phyloP scores from a whole-genome alignment of 2,797 vertebrate species.

The Coregonus suidteri region DNA sequence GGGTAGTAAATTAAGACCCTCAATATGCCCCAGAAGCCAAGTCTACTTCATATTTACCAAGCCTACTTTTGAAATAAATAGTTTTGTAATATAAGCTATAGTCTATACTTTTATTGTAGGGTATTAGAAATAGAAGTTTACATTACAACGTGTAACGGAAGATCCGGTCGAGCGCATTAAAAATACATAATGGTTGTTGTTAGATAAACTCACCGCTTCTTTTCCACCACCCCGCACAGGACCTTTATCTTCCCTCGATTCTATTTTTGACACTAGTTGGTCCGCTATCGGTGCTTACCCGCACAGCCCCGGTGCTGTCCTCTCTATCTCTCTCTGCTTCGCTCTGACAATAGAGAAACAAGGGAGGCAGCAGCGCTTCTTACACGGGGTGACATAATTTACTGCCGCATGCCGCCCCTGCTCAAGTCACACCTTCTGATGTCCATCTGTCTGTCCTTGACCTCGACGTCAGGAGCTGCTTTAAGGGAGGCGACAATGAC shows the following conservation, averaged over 20 bases:
- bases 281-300: not conserved
- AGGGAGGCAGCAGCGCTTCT: not conserved
- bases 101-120: too few species aligned
- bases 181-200: not conserved
- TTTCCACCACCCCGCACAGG: not conserved
- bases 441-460: not conserved
- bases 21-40: too few species aligned
- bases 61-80: too few species aligned
- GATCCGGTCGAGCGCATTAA: not conserved
- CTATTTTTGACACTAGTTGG: not conserved
- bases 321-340: not conserved
- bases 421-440: not conserved
- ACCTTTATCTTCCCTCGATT: not conserved
- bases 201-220: constrained; percentile 1
- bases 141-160: not conserved
- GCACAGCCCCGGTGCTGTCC: not conserved
- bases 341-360: not conserved
- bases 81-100: too few species aligned
- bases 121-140: not conserved
- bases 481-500: not conserved
- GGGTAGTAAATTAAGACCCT: not conserved
- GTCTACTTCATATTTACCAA: too few species aligned
- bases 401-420: not conserved
- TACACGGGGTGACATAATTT: not conserved
- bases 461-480: too few species aligned